phyloP scores from a whole-genome alignment of 2,888 invertebrate species.

The Sphinx pinastri region DNA sequence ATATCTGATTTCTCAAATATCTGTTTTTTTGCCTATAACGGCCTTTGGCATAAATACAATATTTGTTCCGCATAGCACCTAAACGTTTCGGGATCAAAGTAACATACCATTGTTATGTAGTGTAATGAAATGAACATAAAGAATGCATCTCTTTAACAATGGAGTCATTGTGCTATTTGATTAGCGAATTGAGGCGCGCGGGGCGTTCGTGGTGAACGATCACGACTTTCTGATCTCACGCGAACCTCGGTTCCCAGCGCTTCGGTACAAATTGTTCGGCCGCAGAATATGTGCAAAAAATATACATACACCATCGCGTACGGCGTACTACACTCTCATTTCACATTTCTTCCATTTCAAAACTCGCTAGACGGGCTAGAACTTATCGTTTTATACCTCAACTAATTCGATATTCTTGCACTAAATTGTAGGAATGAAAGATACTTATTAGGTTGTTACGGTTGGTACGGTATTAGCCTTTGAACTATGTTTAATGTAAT shows the following conservation, averaged over 20 bases:
- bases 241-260: slow-evolving; percentile 63
- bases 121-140: slow-evolving; percentile 52
- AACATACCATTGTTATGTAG: slow-evolving; percentile 53
- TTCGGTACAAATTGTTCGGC: slow-evolving; percentile 61
- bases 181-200: slow-evolving; percentile 67
- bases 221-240: slow-evolving; percentile 76
- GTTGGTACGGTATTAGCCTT: slow-evolving; percentile 4
- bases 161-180: slow-evolving; percentile 71
- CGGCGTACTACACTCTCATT: slow-evolving; percentile 15
- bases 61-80: slow-evolving; percentile 33
- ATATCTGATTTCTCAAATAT: background rate
- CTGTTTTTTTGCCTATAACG: background rate
- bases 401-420: background rate
- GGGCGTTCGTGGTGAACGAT: slow-evolving; percentile 67
- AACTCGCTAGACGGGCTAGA: background rate
- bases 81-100: slow-evolving; percentile 44
- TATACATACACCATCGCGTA: slow-evolving; percentile 27
- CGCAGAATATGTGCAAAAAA: slow-evolving; percentile 56
- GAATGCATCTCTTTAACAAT: slow-evolving; percentile 65
- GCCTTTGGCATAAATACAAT: background rate
- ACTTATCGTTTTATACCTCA: background rate
- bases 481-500: background rate
- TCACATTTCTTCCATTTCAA: slow-evolving; percentile 26
- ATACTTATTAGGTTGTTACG: background rate
- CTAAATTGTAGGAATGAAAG: background rate